These are phyloP conservation scores for Tribolium madens DNA, from an alignment of 1,140 invertebrate genomes.

Conservation along the genomic window DNA sequence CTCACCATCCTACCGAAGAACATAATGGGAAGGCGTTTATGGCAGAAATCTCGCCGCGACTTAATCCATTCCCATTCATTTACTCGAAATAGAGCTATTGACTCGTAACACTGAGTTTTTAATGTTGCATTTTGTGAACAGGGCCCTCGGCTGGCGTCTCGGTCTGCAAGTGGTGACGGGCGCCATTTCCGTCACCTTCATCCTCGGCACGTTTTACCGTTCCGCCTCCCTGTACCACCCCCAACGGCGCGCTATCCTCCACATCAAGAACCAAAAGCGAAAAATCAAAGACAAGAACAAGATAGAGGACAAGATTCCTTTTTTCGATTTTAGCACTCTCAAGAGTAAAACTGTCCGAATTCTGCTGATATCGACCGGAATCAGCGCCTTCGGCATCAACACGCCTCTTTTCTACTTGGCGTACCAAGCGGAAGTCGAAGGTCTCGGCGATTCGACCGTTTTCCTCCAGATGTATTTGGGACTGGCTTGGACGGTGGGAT, in stretches of 20 bases:
- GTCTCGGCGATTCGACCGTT: conserved; percentile 76
- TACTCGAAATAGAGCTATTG: too few relatives aligned
- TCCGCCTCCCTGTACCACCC: conserved; percentile 92
- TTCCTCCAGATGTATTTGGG: conserved; percentile 83
- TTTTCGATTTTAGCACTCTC: conserved; percentile 88
- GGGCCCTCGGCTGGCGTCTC: conserved; percentile 88
- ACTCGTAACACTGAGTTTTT: too few relatives aligned
- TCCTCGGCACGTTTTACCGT: conserved; percentile 89
- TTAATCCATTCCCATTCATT: not conserved
- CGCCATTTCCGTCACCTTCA: conserved; percentile 85
- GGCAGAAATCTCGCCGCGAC: conserved; percentile 30
- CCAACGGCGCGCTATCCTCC: conserved; percentile 87
- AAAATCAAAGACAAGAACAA: conserved; percentile 84
- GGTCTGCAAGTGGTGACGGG: conserved; percentile 89
- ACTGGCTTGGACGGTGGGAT: conserved; percentile 85
- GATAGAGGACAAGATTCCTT: conserved; percentile 81
- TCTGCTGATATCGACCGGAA: conserved; percentile 82
- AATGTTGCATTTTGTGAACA: too few relatives aligned
- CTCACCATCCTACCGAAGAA: not conserved
- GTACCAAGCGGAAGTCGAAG: conserved; percentile 81
- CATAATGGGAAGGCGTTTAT: conserved; percentile 39
- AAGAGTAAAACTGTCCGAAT: conserved; percentile 87
- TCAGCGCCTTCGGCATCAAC: conserved; percentile 84
- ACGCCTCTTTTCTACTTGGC: conserved; percentile 89
- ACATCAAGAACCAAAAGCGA: conserved; percentile 90